phyloP scores from a whole-genome alignment of 2,113 vertebrate species.

The Gambusia holbrooki region DNA sequence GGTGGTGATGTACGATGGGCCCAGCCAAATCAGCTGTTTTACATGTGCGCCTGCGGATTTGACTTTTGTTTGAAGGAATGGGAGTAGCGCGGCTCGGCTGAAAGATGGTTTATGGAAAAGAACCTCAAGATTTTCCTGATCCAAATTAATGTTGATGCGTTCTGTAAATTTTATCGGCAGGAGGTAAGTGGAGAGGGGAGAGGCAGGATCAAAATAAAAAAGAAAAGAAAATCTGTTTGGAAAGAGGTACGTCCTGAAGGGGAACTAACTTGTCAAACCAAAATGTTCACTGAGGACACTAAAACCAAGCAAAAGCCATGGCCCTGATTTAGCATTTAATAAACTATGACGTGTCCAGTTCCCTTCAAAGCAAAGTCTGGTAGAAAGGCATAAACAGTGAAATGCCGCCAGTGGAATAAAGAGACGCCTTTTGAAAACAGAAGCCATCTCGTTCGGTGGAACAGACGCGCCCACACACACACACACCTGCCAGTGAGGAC shows the following conservation, averaged over 20 bases:
- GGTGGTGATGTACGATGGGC: slow-evolving; percentile 19
- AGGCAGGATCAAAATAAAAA: slow-evolving; percentile 1
- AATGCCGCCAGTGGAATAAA: not conserved
- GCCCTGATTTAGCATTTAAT: slow-evolving; percentile 26
- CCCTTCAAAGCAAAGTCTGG: slow-evolving; percentile 2
- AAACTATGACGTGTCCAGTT: slow-evolving; percentile 16
- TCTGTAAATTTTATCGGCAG: slow-evolving; percentile 26
- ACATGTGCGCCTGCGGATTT: slow-evolving; percentile 56
- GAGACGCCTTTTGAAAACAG: not conserved
- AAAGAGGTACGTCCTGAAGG: slow-evolving; percentile 3
- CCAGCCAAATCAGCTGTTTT: slow-evolving; percentile 69
- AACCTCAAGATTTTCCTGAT: slow-evolving; percentile 29
- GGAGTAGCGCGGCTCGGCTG: slow-evolving; percentile 20
- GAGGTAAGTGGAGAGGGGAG: not conserved
- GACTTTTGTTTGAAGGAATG: slow-evolving; percentile 31
- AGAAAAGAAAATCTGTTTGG: slow-evolving; percentile 9
- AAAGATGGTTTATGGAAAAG: slow-evolving; percentile 56
- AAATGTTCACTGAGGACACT: slow-evolving; percentile 12
- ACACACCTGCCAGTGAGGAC: slow-evolving; percentile 90
- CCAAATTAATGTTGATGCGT: slow-evolving; percentile 27
- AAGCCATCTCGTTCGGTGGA: not conserved
- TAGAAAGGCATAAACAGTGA: not conserved
- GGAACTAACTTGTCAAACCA: slow-evolving; percentile 17
- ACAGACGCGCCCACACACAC: not conserved
- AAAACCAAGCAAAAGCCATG: slow-evolving; percentile 11